Evolutionary conservation across 2,797 vertebrate genomes (phyloP).

Genomic region (Emydoidea blandingii): DNA sequence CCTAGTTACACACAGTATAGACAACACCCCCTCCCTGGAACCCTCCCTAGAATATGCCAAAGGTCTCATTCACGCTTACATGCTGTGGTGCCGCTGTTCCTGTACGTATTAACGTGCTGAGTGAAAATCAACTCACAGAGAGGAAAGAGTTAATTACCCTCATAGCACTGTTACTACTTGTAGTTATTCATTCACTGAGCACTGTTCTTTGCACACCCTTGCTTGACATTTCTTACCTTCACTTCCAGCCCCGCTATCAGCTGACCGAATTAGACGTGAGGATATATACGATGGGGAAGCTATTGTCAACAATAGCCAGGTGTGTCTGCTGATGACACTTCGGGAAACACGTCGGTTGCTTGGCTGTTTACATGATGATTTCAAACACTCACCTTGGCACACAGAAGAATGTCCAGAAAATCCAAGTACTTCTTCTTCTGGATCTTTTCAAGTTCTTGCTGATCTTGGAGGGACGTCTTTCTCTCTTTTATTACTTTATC

Average conservation of each 20-base stretch:
- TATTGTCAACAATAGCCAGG: background rate
- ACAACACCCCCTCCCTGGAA: background rate
- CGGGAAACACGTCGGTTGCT: accelerated
- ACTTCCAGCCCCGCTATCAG: background rate
- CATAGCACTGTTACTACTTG: background rate
- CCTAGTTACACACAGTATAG: background rate
- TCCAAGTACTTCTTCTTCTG: conserved; percentile 84
- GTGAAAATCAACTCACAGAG: background rate
- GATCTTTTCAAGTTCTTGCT: conserved; percentile 76
- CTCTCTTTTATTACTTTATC: conserved; percentile 87
- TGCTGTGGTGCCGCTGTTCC: background rate
- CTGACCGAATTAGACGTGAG: background rate
- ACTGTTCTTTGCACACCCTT: background rate
- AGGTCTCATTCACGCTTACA: background rate
- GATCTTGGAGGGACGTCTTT: conserved; percentile 79
- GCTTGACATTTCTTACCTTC: background rate
- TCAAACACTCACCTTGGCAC: conserved; percentile 83
- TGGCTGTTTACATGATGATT: accelerated
- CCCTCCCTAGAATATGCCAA: background rate
- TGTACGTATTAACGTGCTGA: background rate
- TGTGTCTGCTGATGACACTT: background rate
- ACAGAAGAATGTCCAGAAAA: conserved; percentile 92
- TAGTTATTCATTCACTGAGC: background rate
- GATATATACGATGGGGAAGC: background rate
- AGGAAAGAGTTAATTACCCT: background rate